A percentile compares a stretch with the other conserved stretches of the same genome.
Evolutionary conservation across 2,797 vertebrate genomes (phyloP).

Genomic region (Anas capensis): DNA sequence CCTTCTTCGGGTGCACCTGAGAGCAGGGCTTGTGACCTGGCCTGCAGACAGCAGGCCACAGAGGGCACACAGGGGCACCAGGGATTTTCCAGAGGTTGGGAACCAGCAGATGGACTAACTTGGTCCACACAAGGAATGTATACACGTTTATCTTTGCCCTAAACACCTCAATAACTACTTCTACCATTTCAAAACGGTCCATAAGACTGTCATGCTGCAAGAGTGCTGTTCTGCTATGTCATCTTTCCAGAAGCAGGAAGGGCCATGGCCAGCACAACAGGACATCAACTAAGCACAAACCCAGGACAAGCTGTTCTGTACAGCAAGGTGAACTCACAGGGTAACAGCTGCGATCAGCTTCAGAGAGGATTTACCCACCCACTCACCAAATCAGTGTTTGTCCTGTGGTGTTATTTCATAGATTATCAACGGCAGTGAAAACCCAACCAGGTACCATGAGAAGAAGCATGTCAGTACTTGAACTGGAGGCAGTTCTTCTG

Average conservation of each 20-base stretch:
- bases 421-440: background rate
- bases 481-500: background rate
- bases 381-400: background rate
- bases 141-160: background rate
- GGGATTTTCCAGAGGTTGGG: background rate
- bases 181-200: background rate
- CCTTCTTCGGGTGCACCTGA: background rate
- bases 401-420: background rate
- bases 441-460: background rate
- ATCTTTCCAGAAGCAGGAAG: background rate
- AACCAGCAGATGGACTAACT: background rate
- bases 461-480: background rate
- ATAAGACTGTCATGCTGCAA: background rate
- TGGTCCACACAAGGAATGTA: background rate
- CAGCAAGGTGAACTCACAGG: background rate
- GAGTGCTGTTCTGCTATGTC: background rate
- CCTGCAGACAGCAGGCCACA: background rate
- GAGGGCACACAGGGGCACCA: background rate
- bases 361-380: background rate
- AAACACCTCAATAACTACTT: background rate
- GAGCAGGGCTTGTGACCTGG: background rate
- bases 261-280: background rate
- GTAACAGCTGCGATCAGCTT: background rate
- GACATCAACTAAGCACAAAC: background rate
- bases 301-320: background rate